Base-by-base conservation (phyloP, 2,888 invertebrate genomes). In the Aphodius granarius region DNA sequence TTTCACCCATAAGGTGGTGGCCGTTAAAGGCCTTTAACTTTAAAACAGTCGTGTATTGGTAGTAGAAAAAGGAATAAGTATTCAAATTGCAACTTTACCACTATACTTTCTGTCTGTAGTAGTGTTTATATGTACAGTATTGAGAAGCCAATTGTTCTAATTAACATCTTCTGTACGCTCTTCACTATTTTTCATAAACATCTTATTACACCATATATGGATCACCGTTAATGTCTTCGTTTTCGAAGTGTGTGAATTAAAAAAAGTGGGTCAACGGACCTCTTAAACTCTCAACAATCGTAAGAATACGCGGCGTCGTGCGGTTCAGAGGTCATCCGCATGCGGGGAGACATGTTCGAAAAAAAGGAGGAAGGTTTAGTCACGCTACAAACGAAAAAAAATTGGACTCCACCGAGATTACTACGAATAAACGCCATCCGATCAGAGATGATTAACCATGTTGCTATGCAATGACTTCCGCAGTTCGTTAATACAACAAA, bases 1-100 rank as follows among this genome's bases (percentile, higher is more conserved):
- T 81, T 80, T 82, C 78, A 80, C 71, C 82, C 81, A 77, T 81
- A 80, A 76, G 78, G 65, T 21, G 73, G 72, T 71, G 43, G 43
- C 43, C 6, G 43, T 43, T 43, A 43, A 43, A 43, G 43, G 43
- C 43, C 43, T 43, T 43, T 43, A 43, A 43, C 43, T 43, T 43
- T 43, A 43, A 13, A 43, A 9, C 43, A 13, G 0, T 13, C 9
- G 43, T 43, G 13, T 43, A 9, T 6, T 43, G 43, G 43, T 43
- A 43, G 43, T 43, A 43, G 13, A 43, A 13, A 6, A 13, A 43
- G 13, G 43, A 13, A 43, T 13, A 43, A 43, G 43, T 43, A 9
- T 43, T 43, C 43, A 43, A 43, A 13, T 13, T 43, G 43, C 13
- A 43, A 43, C 6, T 43, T 43, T 3, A 13, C 6, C 13, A 9